phyloP scores from a whole-genome alignment of 2,113 vertebrate genomes.

The Scartelaos histophorus region DNA sequence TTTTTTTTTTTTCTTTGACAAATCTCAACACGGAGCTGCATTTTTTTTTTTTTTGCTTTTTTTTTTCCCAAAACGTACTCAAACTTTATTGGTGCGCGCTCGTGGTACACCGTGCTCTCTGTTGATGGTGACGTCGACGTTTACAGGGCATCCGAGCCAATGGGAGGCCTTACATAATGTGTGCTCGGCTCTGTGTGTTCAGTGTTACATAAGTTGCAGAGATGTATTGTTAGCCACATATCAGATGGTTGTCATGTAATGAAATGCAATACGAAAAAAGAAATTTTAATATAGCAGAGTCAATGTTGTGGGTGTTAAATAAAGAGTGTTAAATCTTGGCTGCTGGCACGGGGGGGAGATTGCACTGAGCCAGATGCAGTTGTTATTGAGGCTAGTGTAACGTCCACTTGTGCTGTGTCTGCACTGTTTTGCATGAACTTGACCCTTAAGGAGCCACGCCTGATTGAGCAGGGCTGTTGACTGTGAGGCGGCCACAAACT shows the following conservation, averaged over 20 bases:
- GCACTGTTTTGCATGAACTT: slow-evolving; percentile 18
- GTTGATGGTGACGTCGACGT: slow-evolving; percentile 51
- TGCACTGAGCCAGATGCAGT: slow-evolving; percentile 13
- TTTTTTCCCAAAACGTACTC: background rate
- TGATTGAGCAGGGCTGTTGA: slow-evolving; percentile 28
- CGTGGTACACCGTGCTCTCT: slow-evolving; percentile 7
- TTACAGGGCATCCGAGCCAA: slow-evolving; percentile 47
- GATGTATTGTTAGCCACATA: slow-evolving; percentile 17
- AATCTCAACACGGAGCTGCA: no score
- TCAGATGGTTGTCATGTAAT: background rate
- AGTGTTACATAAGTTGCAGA: slow-evolving; percentile 52
- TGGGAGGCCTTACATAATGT: slow-evolving; percentile 57
- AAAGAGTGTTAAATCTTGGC: no score
- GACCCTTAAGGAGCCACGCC: slow-evolving; percentile 17
- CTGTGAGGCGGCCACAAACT: slow-evolving; percentile 21
- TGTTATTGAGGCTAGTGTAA: background rate
- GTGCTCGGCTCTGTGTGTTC: slow-evolving; percentile 33
- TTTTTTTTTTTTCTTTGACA: no score
- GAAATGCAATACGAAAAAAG: background rate
- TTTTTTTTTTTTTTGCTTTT: no score
- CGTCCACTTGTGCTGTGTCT: background rate
- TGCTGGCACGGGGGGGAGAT: background rate
- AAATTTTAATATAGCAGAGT: background rate
- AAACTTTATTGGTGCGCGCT: background rate
- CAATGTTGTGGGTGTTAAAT: no score